Percentiles rank a stretch among this genome's conserved stretches.
These are phyloP conservation scores for Choloepus didactylus DNA, from an alignment of 2,797 vertebrate genomes.

Conservation along the genomic window DNA sequence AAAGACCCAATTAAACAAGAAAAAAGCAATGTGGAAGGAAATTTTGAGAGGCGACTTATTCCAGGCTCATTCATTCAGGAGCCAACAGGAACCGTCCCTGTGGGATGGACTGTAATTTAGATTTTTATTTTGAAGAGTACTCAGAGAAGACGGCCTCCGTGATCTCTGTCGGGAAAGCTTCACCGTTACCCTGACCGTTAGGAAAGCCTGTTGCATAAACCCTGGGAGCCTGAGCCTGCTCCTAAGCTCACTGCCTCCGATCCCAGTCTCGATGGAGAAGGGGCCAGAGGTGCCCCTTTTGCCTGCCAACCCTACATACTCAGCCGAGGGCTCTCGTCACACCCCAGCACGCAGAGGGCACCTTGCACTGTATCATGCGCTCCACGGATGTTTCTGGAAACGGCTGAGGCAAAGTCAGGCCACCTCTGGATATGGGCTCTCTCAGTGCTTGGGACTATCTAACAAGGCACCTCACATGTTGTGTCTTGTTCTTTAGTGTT, in stretches of 20 bases:
- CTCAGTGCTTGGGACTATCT: neutral
- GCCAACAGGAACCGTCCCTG: constrained; percentile 55
- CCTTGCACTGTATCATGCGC: neutral
- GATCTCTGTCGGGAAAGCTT: constrained; percentile 52
- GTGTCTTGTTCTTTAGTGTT: neutral
- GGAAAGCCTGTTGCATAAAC: constrained; percentile 18
- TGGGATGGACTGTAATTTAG: constrained; percentile 50
- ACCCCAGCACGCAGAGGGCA: too few relatives aligned
- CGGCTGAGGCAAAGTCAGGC: neutral
- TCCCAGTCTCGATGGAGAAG: neutral
- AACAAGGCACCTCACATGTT: neutral
- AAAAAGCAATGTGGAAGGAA: constrained; percentile 65
- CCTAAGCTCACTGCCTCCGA: neutral
- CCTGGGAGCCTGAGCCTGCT: neutral
- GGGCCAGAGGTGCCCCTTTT: neutral
- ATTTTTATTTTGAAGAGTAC: constrained; percentile 41
- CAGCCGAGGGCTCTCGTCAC: neutral
- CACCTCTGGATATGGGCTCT: neutral
- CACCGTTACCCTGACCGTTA: neutral
- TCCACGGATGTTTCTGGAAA: neutral
- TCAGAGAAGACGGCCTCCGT: constrained; percentile 47
- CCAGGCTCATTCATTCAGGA: constrained; percentile 68
- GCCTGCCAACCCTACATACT: neutral
- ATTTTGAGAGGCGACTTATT: constrained; percentile 61
- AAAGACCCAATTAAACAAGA: constrained; percentile 68